Base-by-base conservation (phyloP, 2,888 invertebrate genomes). In the Acleris sparsana region DNA sequence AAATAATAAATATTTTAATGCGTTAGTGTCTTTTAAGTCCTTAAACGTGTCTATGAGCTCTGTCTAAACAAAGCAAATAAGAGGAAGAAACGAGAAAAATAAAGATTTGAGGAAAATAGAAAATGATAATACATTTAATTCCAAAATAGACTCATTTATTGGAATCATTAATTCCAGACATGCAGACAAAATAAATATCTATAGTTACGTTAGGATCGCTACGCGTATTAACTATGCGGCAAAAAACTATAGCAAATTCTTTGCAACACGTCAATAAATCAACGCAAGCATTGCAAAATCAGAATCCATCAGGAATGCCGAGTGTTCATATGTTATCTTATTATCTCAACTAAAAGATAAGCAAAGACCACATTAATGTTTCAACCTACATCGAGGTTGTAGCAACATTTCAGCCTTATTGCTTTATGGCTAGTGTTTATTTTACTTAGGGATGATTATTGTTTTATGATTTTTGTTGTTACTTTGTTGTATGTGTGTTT, bases 261-360 rank as follows among this genome's bases (percentile, higher is more conserved):
- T 55, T 7, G 17, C 39, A 29, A 17, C 44, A 46, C n/a, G 60
- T 29, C 60, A 55, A 60, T 29, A 56, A 16, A 52, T n/a, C n/a
- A 16, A 13, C 46, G 17, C 43, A 49, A 25, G 25, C 29, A 33
- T 65, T 65, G 65, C 65, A 65, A 65, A 65, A 61, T 60, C 60
- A 61, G 60, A 61, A 55, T 61, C 49, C 16, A 48, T n/a, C 48
- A 29, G 55, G 65, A 65, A 65, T 56, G 53, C 18, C 33, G 33
- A 17, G 49, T 46, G 57, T 46, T 55, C 63, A 43, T 56, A 25
- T 53, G 22, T 51, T 63, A 57, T 57, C 56, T 18, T 57, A 63
- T 63, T 63, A 63, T 59, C 57, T 63, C 17, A 43, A 25, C 52
- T 25, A 33, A 29, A 65, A 61, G 65, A 65, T 65, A 65, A 65